Conservation (phyloP, 1,140 invertebrate genomes). For the Pseudoatta argentina region DNA sequence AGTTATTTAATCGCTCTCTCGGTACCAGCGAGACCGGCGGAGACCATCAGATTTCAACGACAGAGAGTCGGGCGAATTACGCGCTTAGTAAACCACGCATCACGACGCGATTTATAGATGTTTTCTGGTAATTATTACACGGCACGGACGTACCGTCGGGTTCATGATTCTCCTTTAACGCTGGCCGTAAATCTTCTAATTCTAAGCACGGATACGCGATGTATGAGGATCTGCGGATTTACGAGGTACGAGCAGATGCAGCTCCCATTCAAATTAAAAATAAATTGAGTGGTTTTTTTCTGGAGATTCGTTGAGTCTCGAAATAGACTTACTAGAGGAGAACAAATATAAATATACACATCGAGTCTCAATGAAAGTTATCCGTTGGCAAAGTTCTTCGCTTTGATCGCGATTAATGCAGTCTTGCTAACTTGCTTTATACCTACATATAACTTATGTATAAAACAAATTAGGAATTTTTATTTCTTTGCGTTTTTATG, state of each 20-base stretch:
- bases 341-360: not conserved
- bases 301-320: not conserved
- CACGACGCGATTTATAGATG: constrained; percentile 20
- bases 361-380: not conserved
- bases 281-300: constrained; percentile 32
- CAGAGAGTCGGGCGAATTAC: not conserved
- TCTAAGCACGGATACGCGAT: constrained; percentile 1
- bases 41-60: not conserved
- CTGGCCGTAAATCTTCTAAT: constrained; percentile 31
- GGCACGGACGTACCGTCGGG: not conserved
- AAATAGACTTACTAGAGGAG: not conserved
- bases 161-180: constrained; percentile 30
- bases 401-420: not conserved
- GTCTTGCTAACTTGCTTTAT: too few relatives aligned
- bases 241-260: constrained; percentile 25
- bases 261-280: constrained; percentile 44
- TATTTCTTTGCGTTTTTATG: too few relatives aligned
- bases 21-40: not conserved
- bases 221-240: constrained; percentile 5
- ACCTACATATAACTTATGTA: not conserved
- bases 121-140: constrained; percentile 38
- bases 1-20: constrained; percentile 2
- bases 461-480: not conserved
- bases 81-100: constrained; percentile 26
- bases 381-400: not conserved